Evolutionary conservation across 1,140 invertebrate genomes (phyloP).

Genomic region (Gonatopus flavifemur): DNA sequence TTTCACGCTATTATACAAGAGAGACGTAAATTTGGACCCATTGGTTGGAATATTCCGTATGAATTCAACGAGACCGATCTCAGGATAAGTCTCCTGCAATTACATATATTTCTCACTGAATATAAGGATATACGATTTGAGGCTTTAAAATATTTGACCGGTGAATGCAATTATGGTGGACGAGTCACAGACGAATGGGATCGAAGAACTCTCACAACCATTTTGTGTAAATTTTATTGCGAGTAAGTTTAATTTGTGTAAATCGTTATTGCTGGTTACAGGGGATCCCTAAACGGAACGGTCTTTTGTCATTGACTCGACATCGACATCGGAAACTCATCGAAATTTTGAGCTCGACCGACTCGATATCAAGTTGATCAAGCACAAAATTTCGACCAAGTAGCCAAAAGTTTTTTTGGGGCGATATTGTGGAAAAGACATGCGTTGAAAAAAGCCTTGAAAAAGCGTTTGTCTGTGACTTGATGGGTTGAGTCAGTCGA

Average conservation of each 20-base stretch:
- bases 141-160: constrained; percentile 86
- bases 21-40: constrained; percentile 85
- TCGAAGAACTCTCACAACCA: constrained; percentile 80
- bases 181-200: constrained; percentile 95
- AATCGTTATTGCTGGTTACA: neutral
- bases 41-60: constrained; percentile 95
- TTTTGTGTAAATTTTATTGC: constrained; percentile 81
- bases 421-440: too few relatives aligned
- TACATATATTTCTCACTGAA: constrained; percentile 87
- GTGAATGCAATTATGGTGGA: constrained; percentile 96
- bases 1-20: constrained; percentile 94
- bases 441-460: too few relatives aligned
- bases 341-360: too few relatives aligned
- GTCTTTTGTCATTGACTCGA: neutral
- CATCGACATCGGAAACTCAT: too few relatives aligned
- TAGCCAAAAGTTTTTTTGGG: too few relatives aligned
- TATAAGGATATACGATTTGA: constrained; percentile 86
- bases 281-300: too few relatives aligned
- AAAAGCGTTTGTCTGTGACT: too few relatives aligned
- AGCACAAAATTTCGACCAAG: too few relatives aligned
- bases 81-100: constrained; percentile 82
- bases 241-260: constrained; percentile 34
- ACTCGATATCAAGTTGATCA: too few relatives aligned
- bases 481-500: too few relatives aligned
- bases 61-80: constrained; percentile 96